Percentiles rank a stretch among this genome's conserved stretches.
Evolutionary conservation across 2,888 invertebrate species (phyloP).

Genomic region (Thereva nobilitata): DNA sequence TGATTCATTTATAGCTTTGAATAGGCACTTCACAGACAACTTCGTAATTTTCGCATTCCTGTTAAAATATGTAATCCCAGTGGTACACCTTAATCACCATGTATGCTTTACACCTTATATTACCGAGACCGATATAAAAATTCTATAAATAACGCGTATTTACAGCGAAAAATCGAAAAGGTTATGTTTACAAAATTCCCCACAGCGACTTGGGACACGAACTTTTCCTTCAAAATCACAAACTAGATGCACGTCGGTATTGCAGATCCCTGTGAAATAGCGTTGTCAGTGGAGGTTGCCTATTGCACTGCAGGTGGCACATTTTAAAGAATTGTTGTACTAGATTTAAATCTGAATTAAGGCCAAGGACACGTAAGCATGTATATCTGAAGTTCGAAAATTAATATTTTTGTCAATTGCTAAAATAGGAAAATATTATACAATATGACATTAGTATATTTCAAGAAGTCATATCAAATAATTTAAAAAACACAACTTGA

Average conservation of each 20-base stretch:
- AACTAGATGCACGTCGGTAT: slow-evolving; percentile 32
- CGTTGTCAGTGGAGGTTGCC: slow-evolving; percentile 33
- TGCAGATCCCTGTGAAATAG: slow-evolving; percentile 29
- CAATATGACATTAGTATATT: too few relatives aligned
- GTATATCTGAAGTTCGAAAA: too few relatives aligned
- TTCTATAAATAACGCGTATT: slow-evolving; percentile 16
- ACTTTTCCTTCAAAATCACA: slow-evolving; percentile 36
- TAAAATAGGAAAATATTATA: too few relatives aligned
- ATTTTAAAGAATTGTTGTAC: too few relatives aligned
- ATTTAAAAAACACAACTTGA: too few relatives aligned
- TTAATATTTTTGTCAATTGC: too few relatives aligned
- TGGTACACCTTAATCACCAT: slow-evolving; percentile 2
- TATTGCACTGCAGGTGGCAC: slow-evolving; percentile 6
- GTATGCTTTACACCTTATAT: slow-evolving; percentile 1
- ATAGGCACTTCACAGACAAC: slow-evolving; percentile 34
- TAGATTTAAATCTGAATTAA: too few relatives aligned
- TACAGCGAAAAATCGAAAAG: slow-evolving; percentile 39
- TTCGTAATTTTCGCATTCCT: slow-evolving; percentile 11
- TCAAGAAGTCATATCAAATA: too few relatives aligned
- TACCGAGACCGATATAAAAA: neutral
- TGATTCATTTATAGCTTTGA: slow-evolving; percentile 10
- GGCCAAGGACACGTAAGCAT: too few relatives aligned
- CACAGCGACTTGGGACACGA: slow-evolving; percentile 33
- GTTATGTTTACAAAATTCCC: slow-evolving; percentile 41
- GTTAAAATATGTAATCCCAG: neutral